Conservation (phyloP, 2,113 vertebrate genomes). For the Grallaria varia region DNA sequence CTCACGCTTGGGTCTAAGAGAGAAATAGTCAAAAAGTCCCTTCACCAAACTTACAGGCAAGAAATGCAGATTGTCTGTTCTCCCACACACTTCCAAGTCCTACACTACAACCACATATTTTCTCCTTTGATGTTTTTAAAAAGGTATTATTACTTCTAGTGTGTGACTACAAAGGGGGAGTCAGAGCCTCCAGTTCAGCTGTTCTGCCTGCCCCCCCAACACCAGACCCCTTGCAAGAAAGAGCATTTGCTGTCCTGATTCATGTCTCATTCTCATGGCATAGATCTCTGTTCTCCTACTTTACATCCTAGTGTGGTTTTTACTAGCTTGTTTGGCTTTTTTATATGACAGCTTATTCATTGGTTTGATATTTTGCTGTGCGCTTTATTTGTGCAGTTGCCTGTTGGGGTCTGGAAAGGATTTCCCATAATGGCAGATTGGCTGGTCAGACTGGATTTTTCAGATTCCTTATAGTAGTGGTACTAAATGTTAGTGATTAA, state of each 20-base stretch:
- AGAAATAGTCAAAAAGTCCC: not conserved
- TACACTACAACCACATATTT: not conserved
- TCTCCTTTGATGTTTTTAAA: not conserved
- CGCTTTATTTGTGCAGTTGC: conserved; percentile 59
- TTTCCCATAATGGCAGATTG: conserved; percentile 45
- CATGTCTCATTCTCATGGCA: not conserved
- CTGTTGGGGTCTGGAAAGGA: conserved; percentile 49
- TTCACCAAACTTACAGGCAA: not conserved
- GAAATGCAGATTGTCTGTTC: not conserved
- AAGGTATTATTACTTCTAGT: not conserved
- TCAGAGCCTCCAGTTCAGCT: not conserved
- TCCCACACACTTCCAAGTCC: not conserved
- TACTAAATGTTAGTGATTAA: conserved; percentile 68
- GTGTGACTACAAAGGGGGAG: not conserved
- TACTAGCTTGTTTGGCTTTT: conserved; percentile 35
- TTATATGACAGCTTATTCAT: conserved; percentile 44
- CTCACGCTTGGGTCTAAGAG: fast-evolving
- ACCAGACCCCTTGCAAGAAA: not conserved
- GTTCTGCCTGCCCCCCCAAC: not conserved
- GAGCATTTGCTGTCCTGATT: not conserved
- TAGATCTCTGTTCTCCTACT: not conserved
- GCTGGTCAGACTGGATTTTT: conserved; percentile 59
- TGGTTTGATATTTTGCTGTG: conserved; percentile 47
- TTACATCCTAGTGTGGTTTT: conserved; percentile 39
- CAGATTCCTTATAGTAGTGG: conserved; percentile 35